Conservation (phyloP, 1,140 invertebrate species). For the Macrosteles quadrilineatus region DNA sequence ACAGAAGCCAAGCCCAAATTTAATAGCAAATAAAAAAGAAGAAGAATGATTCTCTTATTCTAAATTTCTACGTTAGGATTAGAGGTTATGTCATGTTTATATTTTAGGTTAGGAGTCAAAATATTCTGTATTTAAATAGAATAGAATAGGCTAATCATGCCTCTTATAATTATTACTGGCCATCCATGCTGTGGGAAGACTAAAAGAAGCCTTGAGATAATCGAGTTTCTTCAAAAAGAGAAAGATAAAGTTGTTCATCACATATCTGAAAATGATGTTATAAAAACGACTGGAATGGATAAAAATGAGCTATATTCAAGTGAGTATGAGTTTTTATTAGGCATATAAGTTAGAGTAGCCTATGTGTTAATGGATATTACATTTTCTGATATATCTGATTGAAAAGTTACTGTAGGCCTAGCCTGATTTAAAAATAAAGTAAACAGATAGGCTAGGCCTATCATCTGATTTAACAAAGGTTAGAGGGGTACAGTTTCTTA, state of each 20-base stretch:
- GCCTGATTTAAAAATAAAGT: neutral
- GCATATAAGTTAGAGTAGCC: neutral
- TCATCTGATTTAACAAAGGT: neutral
- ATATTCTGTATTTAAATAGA: too few species aligned
- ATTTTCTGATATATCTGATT: neutral
- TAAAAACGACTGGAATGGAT: slow-evolving; percentile 1
- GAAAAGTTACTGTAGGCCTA: neutral
- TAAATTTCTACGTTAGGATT: too few species aligned
- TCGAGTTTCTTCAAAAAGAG: slow-evolving; percentile 20
- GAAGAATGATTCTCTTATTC: too few species aligned
- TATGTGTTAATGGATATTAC: neutral
- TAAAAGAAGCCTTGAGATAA: slow-evolving; percentile 33
- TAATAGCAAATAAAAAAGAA: too few species aligned
- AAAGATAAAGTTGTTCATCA: slow-evolving; percentile 26
- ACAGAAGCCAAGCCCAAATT: too few species aligned
- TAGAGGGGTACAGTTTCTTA: too few species aligned
- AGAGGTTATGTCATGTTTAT: too few species aligned
- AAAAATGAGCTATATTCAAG: slow-evolving; percentile 31
- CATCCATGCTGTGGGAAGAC: slow-evolving; percentile 35
- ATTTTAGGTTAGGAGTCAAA: too few species aligned
- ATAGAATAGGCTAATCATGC: too few species aligned
- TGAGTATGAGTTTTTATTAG: slow-evolving; percentile 7
- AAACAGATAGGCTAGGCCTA: neutral
- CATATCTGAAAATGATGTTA: slow-evolving; percentile 37
- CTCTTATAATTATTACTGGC: slow-evolving; percentile 36